Percentiles rank a stretch among this genome's conserved stretches.
These are phyloP conservation scores for Ceratina australensis DNA, from an alignment of 1,140 invertebrate genomes.

Conservation along the genomic window DNA sequence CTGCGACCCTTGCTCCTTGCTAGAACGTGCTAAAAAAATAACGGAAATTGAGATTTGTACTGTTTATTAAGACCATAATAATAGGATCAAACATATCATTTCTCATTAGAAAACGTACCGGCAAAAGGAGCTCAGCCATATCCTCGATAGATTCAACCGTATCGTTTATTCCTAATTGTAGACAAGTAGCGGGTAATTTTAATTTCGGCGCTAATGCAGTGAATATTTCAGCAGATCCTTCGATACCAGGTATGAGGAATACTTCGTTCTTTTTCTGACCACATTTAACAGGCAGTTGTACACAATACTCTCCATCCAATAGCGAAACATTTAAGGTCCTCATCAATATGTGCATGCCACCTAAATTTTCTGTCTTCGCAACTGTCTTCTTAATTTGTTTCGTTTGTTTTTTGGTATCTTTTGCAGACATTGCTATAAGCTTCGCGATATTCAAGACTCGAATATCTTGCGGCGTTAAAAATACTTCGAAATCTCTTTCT, in stretches of 20 bases:
- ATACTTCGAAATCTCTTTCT: slow-evolving; percentile 87
- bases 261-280: slow-evolving; percentile 71
- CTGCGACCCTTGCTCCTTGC: slow-evolving; percentile 65
- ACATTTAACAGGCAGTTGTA: slow-evolving; percentile 68
- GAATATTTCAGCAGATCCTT: slow-evolving; percentile 81
- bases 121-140: slow-evolving; percentile 73
- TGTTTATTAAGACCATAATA: not conserved
- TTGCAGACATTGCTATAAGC: slow-evolving; percentile 77
- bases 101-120: slow-evolving; percentile 68
- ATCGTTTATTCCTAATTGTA: slow-evolving; percentile 79
- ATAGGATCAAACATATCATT: not conserved
- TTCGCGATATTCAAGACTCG: slow-evolving; percentile 81
- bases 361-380: slow-evolving; percentile 24
- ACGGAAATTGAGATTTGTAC: not conserved
- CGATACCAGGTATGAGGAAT: slow-evolving; percentile 86
- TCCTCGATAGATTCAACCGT: slow-evolving; percentile 49
- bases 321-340: slow-evolving; percentile 64
- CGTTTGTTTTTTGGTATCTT: slow-evolving; percentile 57
- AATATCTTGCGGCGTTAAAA: slow-evolving; percentile 86
- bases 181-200: slow-evolving; percentile 80
- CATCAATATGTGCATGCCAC: slow-evolving; percentile 72
- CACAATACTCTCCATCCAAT: slow-evolving; percentile 57
- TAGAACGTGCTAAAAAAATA: slow-evolving; percentile 63
- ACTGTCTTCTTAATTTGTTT: not conserved
- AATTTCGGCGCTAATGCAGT: slow-evolving; percentile 78